Conservation (phyloP, 1,140 invertebrate species). For the Zaprionus davidi region DNA sequence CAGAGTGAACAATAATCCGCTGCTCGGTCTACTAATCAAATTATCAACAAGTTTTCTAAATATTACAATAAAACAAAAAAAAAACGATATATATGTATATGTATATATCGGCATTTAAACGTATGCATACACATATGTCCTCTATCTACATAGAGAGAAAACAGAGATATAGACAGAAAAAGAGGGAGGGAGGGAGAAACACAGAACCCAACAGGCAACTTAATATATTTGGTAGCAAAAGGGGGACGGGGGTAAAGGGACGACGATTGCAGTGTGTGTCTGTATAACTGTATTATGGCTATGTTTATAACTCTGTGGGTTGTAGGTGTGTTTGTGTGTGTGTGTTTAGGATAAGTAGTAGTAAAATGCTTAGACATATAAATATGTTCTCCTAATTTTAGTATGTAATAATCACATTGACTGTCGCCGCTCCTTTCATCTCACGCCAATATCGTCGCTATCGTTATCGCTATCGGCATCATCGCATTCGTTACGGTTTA, state of each 20-base stretch:
- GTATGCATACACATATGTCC: background rate
- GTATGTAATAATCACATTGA: slow-evolving; percentile 80
- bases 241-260: background rate
- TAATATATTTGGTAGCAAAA: slow-evolving; percentile 35
- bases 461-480: slow-evolving; percentile 15
- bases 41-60: slow-evolving; percentile 70
- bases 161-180: background rate
- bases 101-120: slow-evolving; percentile 5
- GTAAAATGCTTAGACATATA: slow-evolving; percentile 79
- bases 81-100: slow-evolving; percentile 38
- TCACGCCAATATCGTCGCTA: slow-evolving; percentile 3
- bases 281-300: background rate
- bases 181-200: background rate
- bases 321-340: background rate
- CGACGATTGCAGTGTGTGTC: background rate
- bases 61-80: slow-evolving; percentile 56
- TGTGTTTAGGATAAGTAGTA: slow-evolving; percentile 48
- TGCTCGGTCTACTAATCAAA: slow-evolving; percentile 51
- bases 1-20: slow-evolving; percentile 9
- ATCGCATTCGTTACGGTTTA: slow-evolving; percentile 17
- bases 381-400: slow-evolving; percentile 79
- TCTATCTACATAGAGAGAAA: slow-evolving; percentile 1
- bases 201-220: slow-evolving; percentile 41
- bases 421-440: slow-evolving; percentile 44
- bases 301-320: background rate